Evolutionary conservation across 2,797 vertebrate genomes (phyloP).

Genomic region (Oceanodroma leucorhoa): DNA sequence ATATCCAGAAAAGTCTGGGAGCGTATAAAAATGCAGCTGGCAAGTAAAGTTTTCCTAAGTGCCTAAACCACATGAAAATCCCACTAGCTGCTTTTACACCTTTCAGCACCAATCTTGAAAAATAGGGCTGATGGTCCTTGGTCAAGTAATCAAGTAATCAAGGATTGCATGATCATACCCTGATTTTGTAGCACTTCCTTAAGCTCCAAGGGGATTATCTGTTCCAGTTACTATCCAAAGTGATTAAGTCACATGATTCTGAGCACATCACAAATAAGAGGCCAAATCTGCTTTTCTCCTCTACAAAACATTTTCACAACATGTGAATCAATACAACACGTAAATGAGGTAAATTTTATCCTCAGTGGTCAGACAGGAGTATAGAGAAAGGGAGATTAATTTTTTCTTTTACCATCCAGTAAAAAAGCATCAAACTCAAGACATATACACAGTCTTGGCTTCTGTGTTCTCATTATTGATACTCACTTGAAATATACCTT

Average conservation of each 20-base stretch:
- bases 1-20: background rate
- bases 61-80: background rate
- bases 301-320: background rate
- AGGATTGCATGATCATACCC: background rate
- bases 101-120: background rate
- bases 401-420: background rate
- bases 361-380: background rate
- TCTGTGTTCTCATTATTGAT: background rate
- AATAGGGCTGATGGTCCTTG: background rate
- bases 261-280: conserved; percentile 15
- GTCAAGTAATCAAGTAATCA: conserved; percentile 6
- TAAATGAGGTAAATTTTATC: background rate
- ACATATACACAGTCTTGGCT: background rate
- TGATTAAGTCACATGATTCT: conserved; percentile 50
- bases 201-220: conserved; percentile 52
- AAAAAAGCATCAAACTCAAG: background rate
- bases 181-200: conserved; percentile 19
- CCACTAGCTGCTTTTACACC: background rate
- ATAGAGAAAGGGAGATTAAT: background rate
- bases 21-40: background rate
- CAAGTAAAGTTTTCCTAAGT: background rate
- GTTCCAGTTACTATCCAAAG: background rate
- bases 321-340: background rate
- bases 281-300: conserved; percentile 30
- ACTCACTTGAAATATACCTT: background rate